These are phyloP conservation scores for Mus spretus DNA, from an alignment of 2,797 vertebrate genomes.

Conservation along the genomic window DNA sequence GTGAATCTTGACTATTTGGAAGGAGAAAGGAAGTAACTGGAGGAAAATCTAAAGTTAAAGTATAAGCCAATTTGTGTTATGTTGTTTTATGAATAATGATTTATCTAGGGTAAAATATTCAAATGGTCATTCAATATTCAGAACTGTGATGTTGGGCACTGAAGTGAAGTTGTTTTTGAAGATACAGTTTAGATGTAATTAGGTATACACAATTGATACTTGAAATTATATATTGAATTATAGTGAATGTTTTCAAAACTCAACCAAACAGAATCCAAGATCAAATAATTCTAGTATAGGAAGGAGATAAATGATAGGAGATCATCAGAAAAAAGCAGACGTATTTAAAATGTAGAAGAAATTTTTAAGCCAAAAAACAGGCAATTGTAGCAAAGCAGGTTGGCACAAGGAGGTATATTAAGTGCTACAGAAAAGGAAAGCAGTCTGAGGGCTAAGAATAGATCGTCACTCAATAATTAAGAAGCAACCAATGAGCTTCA, in stretches of 20 bases:
- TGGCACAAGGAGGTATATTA: background rate
- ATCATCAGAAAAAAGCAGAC: background rate
- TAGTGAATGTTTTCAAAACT: background rate
- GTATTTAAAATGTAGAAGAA: background rate
- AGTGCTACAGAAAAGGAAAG: constrained; percentile 27
- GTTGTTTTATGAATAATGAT: constrained; percentile 14
- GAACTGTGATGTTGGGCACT: background rate
- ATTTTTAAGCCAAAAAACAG: background rate
- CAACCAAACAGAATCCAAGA: constrained; percentile 36
- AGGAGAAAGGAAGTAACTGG: background rate
- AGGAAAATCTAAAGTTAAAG: background rate
- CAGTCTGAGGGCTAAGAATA: background rate
- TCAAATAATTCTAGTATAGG: background rate
- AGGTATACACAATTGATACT: constrained; percentile 14
- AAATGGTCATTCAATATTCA: constrained; percentile 20
- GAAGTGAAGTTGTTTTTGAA: background rate
- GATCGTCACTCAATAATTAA: background rate
- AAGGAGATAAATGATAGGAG: background rate
- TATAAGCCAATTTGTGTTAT: background rate
- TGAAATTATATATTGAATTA: constrained; percentile 25
- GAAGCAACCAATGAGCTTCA: background rate
- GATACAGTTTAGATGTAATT: background rate
- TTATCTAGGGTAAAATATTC: constrained; percentile 4
- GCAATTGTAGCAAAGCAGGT: background rate
- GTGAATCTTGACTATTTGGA: background rate